Evolutionary conservation across 2,113 vertebrate genomes (phyloP), one percentile per base, ranked within the genome.

Genomic region (Echinops telfairi): DNA sequence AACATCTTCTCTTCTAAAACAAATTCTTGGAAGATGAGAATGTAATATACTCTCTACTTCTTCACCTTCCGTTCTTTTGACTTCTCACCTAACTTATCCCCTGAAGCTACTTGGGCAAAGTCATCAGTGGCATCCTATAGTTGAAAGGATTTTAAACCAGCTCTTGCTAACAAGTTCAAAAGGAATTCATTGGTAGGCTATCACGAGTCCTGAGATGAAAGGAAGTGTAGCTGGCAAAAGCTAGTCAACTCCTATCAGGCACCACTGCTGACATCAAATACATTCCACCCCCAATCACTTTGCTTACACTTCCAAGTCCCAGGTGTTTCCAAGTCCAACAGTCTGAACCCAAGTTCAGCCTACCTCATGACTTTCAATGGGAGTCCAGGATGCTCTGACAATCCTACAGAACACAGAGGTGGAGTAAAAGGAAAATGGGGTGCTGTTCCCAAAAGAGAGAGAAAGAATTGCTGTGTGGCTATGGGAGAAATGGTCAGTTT

Each of bases 1-100:
- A 80, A 81, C 10, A 58, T 19, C 4, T 64, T 83, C 23, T 84
- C 4, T 73, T 81, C 66, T 62, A 60, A 87, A 92, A 82, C 20
- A 81, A 92, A 86, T 19, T 79, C 71, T 29, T 90, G 29, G 60
- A 76, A 76, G 43, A 83, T 88, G 6, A 82, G 76, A 71, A 79
- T 33, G 38, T 33, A 75, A 62, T 62, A 6, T 12, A 9, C 11
- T 43, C 40, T 78, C 40, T 58, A 15, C 43, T 43, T 68, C 53
- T 62, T 57, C 15, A 2, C 12, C 47, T 88, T 70, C 38, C 7
- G 60, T 29, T 9, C 4, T 40, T 40, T 93, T 88, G 6, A 15
- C 33, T 19, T 20, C 38, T 94, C 17, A 29, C 8, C 20, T 31
- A 33, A 64, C 38, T 36, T 43, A 23, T 16, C 11, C 75, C 75